Base-by-base conservation (phyloP, 2,888 invertebrate species). In the Byasa hedistus region DNA sequence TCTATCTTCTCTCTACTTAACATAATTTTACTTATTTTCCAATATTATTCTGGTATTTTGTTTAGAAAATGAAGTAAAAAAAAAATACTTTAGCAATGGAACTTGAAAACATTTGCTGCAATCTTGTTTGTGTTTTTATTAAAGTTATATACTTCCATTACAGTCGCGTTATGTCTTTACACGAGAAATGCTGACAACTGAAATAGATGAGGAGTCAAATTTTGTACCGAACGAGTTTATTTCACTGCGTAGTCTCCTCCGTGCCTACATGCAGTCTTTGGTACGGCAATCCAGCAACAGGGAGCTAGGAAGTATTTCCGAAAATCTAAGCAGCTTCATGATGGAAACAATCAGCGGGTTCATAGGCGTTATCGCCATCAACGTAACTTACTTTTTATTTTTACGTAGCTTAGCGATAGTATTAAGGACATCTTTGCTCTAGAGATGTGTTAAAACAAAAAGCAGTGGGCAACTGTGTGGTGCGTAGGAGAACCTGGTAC, bases 171-270 rank as follows among this genome's bases (percentile, higher is more conserved):
- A 48, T 10, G 1, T 57, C 4, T 63, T 24, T 15, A 12, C 63
- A 44, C 17, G 44, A 23, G 63, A 63, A 19, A 17, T 66, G 15
- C 60, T 70, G 68, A 62, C 63, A 21, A 68, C 15, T 39, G 39
- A 39, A 2, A 39, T 69, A 44, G 61, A 69, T 0, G 70, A 75
- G 0, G 79, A 81, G 32, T 75, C 80, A 0, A 69, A 71, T 0
- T 68, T 79, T 5, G 71, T 80, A 32, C 84, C 86, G 4, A 67
- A 70, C 3, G 87, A 87, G 72, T 81, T 85, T 66, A 55, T 64
- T 0, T 68, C 73, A 15, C 59, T 87, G 2, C 83, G 86, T 3
- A 32, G 68, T 1, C 72, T 79, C 15, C 69, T 88, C 19, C 83
- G 82, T 56, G 73, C 74, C 32, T 85, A 79, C 70, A 68, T 86